Base-by-base conservation (phyloP, 2,888 invertebrate genomes). In the Gortyna flavago region DNA sequence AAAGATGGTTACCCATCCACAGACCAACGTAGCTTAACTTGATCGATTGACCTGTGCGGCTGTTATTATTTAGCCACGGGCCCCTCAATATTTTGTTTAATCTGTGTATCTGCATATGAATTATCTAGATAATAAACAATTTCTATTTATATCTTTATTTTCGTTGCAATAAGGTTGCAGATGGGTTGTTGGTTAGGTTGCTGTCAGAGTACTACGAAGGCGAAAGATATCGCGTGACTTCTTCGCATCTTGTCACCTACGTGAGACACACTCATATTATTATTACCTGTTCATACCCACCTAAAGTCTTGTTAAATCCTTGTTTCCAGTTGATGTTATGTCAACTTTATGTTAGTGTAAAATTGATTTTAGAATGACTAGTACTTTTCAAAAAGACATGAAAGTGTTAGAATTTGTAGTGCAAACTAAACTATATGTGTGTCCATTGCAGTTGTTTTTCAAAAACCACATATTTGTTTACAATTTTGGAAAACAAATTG, bases 221-320 rank as follows among this genome's bases (percentile, higher is more conserved):
- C 41, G 57, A 51, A 64, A 65, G 41, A 69, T 32, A 74, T 51
- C 18, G 79, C 81, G 79, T 80, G 81, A 81, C 79, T 74, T 25
- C 29, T 25, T n/a, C 51, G 13, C 25, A 41, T 59, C 68, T 74
- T 59, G 54, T 32, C 67, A 32, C 25, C 35, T 38, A 61, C 44
- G 35, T 59, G 35, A 80, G 51, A 54, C 18, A 32, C n/a, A 61
- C 61, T 74, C 41, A 32, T 44, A 51, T 41, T 80, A 59, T 65
- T 21, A 38, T 41, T 54, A 67, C 25, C 18, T 29, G 21, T 51
- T 51, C 4, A 32, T 2, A 16, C 9, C 32, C 25, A 51, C 6
- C 6, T 18, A 35, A 16, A 25, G 21, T 48, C 16, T 48, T 8
- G 32, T 32, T 48, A 48, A 48, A 48, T 32, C 25, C 16, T 25